A percentile compares a stretch with the other conserved stretches of the same genome.
Evolutionary conservation across 35 echinoderm and acorn worm genomes (phyloP).

Genomic region (Heliocidaris erythrogramma): DNA sequence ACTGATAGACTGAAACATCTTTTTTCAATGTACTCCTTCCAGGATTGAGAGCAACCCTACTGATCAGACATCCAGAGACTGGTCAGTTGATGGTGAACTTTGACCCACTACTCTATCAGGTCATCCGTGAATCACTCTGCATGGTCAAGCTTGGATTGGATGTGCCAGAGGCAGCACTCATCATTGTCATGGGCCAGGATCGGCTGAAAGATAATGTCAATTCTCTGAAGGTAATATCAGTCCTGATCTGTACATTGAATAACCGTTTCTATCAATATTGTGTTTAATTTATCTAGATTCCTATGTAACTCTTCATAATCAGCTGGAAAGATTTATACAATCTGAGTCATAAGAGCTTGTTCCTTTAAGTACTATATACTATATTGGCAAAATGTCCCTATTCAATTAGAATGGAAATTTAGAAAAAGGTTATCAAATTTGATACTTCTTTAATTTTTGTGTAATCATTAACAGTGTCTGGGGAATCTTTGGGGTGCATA

Average conservation of each 20-base stretch:
- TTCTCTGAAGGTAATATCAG: constrained; percentile 69
- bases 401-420: not conserved
- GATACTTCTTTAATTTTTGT: not conserved
- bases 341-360: not conserved
- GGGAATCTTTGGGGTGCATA: no score
- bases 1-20: no score
- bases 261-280: not conserved
- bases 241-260: not conserved
- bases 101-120: constrained; percentile 90
- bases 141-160: constrained; percentile 90
- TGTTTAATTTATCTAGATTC: not conserved
- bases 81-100: constrained; percentile 86
- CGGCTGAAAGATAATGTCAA: constrained; percentile 82
- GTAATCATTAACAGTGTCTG: no score
- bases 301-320: not conserved
- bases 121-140: constrained; percentile 90
- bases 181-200: constrained; percentile 83
- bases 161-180: constrained; percentile 84
- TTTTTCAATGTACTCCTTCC: not conserved
- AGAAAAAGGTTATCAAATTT: not conserved
- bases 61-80: constrained; percentile 89
- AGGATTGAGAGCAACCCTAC: constrained; percentile 81
- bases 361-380: not conserved
- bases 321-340: not conserved
- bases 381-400: not conserved